phyloP scores from a whole-genome alignment of 2,113 vertebrate species.

The Urocynchramus pylzowi region DNA sequence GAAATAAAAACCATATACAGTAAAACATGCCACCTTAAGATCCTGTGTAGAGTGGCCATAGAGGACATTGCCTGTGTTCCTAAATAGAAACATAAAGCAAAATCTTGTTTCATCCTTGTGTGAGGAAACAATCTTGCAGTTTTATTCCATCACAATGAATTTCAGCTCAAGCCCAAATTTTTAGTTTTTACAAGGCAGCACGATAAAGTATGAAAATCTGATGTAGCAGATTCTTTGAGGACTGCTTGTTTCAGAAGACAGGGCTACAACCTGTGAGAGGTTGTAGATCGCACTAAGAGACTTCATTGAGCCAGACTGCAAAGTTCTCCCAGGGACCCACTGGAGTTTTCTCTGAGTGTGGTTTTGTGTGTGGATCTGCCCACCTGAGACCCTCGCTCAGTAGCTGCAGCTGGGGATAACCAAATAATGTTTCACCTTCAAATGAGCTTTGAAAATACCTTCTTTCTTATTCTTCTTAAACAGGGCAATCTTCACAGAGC shows the following conservation, averaged over 20 bases:
- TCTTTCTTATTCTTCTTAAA: not conserved
- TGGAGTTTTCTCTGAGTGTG: not conserved
- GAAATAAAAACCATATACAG: not conserved
- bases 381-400: not conserved
- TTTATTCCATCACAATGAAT: not conserved
- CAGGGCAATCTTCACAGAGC: not conserved
- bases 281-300: too few relatives aligned
- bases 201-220: not conserved
- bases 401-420: not conserved
- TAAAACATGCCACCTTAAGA: not conserved
- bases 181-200: not conserved
- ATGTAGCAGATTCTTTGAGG: not conserved
- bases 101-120: not conserved
- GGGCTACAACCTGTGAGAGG: not conserved
- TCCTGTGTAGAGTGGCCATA: too few relatives aligned
- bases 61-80: not conserved
- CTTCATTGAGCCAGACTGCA: rapidly evolving
- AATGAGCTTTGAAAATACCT: not conserved
- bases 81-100: not conserved
- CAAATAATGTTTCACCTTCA: not conserved
- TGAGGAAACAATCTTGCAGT: not conserved
- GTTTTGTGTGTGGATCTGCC: not conserved
- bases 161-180: not conserved
- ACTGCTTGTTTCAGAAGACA: not conserved
- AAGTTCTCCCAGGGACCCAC: not conserved